Conservation (phyloP, 2,113 vertebrate species). For the Myrmecophaga tridactyla region DNA sequence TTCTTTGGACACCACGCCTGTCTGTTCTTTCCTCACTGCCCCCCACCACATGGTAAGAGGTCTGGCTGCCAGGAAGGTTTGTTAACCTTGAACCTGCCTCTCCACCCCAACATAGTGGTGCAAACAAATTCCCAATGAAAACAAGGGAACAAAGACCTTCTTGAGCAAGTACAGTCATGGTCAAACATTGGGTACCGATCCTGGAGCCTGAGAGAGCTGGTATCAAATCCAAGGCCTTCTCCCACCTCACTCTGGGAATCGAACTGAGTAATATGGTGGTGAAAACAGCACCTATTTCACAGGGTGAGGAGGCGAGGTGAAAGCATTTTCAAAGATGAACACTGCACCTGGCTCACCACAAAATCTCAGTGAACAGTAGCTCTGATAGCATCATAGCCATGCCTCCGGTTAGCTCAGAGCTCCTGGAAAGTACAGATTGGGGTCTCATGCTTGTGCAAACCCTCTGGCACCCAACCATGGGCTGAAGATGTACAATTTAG, state of each 20-base stretch:
- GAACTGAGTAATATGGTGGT: too few species aligned
- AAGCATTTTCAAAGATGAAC: not conserved
- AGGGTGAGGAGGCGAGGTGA: not conserved
- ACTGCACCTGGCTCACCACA: not conserved
- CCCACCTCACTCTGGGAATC: not conserved
- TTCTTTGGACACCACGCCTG: not conserved
- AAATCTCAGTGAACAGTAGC: too few species aligned
- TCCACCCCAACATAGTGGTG: too few species aligned
- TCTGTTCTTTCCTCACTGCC: not conserved
- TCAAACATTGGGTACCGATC: not conserved
- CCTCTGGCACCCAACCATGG: not conserved
- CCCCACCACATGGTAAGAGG: accelerated
- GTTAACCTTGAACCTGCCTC: not conserved
- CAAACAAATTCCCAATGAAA: not conserved
- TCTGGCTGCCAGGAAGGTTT: accelerated
- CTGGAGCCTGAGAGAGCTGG: too few species aligned
- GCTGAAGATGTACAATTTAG: accelerated
- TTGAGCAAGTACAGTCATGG: accelerated
- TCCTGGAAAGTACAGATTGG: not conserved
- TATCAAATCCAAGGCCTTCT: not conserved
- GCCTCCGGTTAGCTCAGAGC: not conserved
- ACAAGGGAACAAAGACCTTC: too few species aligned
- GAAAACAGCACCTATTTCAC: not conserved
- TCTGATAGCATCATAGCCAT: accelerated
- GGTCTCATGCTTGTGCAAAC: not conserved